Evolutionary conservation across 2,113 vertebrate species (phyloP), one percentile per base, ranked within the genome.

Genomic region (Rhipidura dahli): DNA sequence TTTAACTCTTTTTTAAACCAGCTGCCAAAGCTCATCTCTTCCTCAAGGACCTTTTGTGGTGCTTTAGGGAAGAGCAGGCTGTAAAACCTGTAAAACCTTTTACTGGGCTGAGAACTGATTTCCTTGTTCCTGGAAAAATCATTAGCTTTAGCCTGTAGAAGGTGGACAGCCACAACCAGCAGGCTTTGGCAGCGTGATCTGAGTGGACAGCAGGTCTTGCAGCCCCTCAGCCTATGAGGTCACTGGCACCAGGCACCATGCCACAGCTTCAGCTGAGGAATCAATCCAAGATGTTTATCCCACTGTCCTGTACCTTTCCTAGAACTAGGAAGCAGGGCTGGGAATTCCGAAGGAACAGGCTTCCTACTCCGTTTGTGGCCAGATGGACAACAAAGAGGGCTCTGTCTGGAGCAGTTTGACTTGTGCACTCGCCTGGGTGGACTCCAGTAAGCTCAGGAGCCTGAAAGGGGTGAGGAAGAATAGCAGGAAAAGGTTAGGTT

Each of bases 351-450:
- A 44, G 65, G 77, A 97, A 19, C n/a, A n/a, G 54, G 27, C 65
- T 93, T 92, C 76, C 86, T 78, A 8, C 85, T 83, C 59, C 35
- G 75, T 92, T 42, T 87, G 83, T 96, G 71, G 93, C 39, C 88
- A 80, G 57, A 81, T 68, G 69, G 85, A 80, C 75, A 93, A 88
- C 82, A 96, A 80, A 87, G 60, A 18, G n/a, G 53, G 45, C 54
- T 94, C 44, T 94, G 81, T 95, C 83, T 80, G 81, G 14, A 68
- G 40, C 42, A 26, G n/a, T 53, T 83, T 70, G 82, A 80, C 89
- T 88, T 70, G 2, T 40, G 35, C 11, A 5, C 44, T 96, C 8
- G 80, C n/a, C 47, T 57, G 70, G 39, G 49, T 6, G 7, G 93
- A 53, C 68, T 51, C 63, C 65, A 77, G 26, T 27, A 27, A 95